phyloP scores from a whole-genome alignment of 2,113 vertebrate genomes.

The Clarias macrocephalus region DNA sequence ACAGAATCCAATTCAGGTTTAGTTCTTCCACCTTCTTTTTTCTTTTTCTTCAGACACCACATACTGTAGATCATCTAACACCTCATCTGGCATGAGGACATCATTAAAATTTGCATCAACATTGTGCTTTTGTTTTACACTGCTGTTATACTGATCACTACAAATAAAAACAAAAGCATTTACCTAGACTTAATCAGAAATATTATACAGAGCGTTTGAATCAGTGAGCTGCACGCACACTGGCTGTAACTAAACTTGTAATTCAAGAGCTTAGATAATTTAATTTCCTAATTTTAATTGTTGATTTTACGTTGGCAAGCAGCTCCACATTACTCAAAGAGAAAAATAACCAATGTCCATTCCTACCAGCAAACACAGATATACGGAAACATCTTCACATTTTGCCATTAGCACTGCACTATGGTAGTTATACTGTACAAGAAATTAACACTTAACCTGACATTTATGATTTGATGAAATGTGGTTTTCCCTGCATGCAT shows the following conservation, averaged over 20 bases:
- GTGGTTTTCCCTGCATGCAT: neutral
- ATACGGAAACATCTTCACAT: neutral
- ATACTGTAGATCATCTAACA: neutral
- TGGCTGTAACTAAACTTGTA: neutral
- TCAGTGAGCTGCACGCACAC: neutral
- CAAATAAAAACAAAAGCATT: no score
- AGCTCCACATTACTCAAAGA: neutral
- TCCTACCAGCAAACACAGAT: neutral
- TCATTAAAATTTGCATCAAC: no score
- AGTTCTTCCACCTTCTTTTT: neutral
- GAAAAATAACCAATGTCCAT: neutral
- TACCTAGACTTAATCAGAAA: no score
- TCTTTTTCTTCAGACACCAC: no score
- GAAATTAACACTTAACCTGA: neutral
- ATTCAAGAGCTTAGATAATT: neutral
- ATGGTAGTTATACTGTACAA: neutral
- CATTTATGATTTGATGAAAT: neutral
- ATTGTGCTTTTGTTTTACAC: no score
- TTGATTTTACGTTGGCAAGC: neutral
- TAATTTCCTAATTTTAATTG: neutral
- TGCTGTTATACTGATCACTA: no score
- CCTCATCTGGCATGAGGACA: neutral
- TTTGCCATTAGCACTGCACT: neutral
- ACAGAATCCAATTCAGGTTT: neutral
- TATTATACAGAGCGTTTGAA: neutral